Conservation (phyloP, 2,113 vertebrate species). For the Sakesphorus luctuosus region DNA sequence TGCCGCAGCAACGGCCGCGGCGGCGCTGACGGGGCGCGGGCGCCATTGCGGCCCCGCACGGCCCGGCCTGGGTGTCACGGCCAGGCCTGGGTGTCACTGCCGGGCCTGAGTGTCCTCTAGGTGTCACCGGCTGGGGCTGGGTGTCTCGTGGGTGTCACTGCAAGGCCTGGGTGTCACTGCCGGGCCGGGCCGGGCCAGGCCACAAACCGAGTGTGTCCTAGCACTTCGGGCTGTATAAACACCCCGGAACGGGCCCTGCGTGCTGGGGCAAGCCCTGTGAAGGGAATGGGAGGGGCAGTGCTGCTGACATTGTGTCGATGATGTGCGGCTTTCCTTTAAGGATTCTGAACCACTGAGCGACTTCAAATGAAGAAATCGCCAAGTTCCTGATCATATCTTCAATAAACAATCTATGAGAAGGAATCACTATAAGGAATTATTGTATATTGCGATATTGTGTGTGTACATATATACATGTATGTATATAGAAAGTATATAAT, state of each 20-base stretch:
- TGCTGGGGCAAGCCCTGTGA: rapidly evolving
- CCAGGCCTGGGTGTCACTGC: too few species aligned
- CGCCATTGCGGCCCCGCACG: background rate
- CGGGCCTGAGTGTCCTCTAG: too few species aligned
- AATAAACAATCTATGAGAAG: background rate
- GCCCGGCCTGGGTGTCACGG: too few species aligned
- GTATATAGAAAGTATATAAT: too few species aligned
- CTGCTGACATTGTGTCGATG: rapidly evolving
- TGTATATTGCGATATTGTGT: background rate
- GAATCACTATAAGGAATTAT: background rate
- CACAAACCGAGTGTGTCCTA: too few species aligned
- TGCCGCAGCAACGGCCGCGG: background rate
- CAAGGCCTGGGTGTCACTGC: too few species aligned
- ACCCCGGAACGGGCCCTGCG: rapidly evolving
- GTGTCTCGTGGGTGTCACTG: too few species aligned
- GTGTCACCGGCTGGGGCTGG: too few species aligned
- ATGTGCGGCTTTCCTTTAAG: background rate
- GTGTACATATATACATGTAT: background rate
- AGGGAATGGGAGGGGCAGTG: rapidly evolving
- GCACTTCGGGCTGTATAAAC: rapidly evolving
- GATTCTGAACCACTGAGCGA: background rate
- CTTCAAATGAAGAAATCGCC: background rate
- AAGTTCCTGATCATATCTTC: background rate
- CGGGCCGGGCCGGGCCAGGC: too few species aligned
- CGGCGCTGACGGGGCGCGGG: background rate